Evolutionary conservation across 2,888 invertebrate species (phyloP).

Genomic region (Trypoxylon attenuatum): DNA sequence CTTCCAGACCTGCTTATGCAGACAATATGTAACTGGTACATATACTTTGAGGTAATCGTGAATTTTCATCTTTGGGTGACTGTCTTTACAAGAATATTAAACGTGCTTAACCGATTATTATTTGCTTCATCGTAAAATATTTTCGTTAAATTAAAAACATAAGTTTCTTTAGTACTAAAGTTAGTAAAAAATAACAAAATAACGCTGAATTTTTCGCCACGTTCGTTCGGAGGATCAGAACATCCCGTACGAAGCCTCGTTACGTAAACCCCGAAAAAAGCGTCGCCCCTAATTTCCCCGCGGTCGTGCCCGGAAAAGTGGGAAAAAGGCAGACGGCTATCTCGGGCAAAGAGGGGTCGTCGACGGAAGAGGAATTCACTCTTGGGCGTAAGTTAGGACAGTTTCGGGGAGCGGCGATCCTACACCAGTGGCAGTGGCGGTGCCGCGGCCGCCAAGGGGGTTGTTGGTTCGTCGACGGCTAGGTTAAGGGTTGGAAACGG

Average conservation of each 20-base stretch:
- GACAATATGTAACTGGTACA: too few relatives aligned
- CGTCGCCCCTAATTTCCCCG: neutral
- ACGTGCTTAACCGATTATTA: too few relatives aligned
- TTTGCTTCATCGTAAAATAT: too few relatives aligned
- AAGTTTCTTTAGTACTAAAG: too few relatives aligned
- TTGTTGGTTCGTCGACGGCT: slow-evolving; percentile 61
- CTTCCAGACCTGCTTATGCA: too few relatives aligned
- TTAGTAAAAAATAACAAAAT: too few relatives aligned
- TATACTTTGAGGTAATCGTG: too few relatives aligned
- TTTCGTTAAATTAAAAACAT: too few relatives aligned
- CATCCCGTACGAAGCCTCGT: neutral
- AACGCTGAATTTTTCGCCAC: too few relatives aligned
- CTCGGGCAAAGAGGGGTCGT: slow-evolving; percentile 5
- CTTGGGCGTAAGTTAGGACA: slow-evolving; percentile 42
- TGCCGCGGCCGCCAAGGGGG: slow-evolving; percentile 42
- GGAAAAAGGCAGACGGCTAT: neutral
- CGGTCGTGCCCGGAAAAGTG: neutral
- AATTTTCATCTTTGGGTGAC: too few relatives aligned
- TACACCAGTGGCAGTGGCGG: slow-evolving; percentile 29
- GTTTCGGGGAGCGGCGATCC: slow-evolving; percentile 46
- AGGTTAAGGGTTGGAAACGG: slow-evolving; percentile 67
- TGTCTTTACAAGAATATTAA: too few relatives aligned
- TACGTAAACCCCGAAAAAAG: neutral
- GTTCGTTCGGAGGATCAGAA: neutral
- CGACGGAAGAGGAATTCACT: slow-evolving; percentile 35